Percentiles rank a stretch among this genome's conserved stretches.
Conservation (phyloP, 1,140 invertebrate species). For the Homalodisca vitripennis region DNA sequence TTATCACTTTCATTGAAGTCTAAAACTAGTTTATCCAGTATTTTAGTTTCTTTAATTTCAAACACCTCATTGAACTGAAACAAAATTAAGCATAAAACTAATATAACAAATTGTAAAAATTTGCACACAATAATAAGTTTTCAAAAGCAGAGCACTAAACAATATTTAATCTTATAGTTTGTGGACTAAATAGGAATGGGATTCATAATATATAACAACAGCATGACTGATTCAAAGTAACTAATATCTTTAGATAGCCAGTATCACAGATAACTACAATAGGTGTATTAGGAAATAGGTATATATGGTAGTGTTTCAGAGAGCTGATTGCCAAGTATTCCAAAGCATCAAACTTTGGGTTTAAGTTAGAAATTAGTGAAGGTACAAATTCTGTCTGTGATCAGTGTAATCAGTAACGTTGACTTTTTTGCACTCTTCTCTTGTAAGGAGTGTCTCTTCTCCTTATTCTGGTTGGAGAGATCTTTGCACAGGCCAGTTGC, state of each 20-base stretch:
- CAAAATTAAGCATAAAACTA: slow-evolving; percentile 17
- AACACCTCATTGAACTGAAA: slow-evolving; percentile 75
- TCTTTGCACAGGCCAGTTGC: too few relatives aligned
- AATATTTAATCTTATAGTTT: not conserved
- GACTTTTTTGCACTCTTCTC: too few relatives aligned
- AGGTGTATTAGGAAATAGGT: too few relatives aligned
- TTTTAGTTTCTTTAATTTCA: slow-evolving; percentile 53
- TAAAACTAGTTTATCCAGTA: slow-evolving; percentile 75
- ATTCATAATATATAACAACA: not conserved
- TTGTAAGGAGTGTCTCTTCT: too few relatives aligned
- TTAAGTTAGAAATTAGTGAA: too few relatives aligned
- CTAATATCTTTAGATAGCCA: not conserved
- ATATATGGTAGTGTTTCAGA: too few relatives aligned
- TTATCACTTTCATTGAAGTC: slow-evolving; percentile 85
- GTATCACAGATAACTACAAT: too few relatives aligned
- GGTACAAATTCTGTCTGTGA: too few relatives aligned
- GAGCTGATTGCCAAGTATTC: too few relatives aligned
- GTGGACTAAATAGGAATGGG: not conserved
- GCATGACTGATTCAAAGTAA: not conserved
- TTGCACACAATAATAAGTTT: not conserved
- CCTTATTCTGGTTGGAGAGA: too few relatives aligned
- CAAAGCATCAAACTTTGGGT: too few relatives aligned
- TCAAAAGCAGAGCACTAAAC: not conserved
- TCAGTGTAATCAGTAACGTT: too few relatives aligned
- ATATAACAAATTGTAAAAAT: not conserved